Percentiles rank a stretch among this genome's conserved stretches.
phyloP scores from a whole-genome alignment of 1,140 invertebrate genomes.

The Nymphalis io region DNA sequence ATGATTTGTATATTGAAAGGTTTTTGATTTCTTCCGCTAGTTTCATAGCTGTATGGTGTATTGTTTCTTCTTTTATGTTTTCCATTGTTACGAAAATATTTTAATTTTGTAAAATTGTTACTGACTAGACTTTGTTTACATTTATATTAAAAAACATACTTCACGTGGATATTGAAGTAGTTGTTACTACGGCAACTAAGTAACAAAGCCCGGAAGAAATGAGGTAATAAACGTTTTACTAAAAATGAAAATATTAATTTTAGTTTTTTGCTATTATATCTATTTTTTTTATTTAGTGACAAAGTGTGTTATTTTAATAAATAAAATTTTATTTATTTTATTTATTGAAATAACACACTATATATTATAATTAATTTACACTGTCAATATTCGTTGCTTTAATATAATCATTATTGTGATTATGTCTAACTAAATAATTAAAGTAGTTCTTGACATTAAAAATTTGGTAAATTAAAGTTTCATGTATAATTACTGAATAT shows the following conservation, averaged over 20 bases:
- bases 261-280: background rate
- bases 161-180: constrained; percentile 44
- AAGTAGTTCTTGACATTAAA: no score
- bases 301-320: no score
- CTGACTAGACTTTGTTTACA: constrained; percentile 48
- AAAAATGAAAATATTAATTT: background rate
- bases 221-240: no score
- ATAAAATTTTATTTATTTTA: no score
- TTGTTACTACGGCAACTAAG: constrained; percentile 50
- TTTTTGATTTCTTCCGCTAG: constrained; percentile 82
- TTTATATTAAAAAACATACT: constrained; percentile 57
- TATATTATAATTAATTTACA: no score
- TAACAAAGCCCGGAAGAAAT: constrained; percentile 26
- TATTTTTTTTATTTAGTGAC: no score
- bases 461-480: no score
- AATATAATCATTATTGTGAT: no score
- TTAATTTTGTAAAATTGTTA: constrained; percentile 33
- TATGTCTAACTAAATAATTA: no score
- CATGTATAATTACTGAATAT: no score
- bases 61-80: constrained; percentile 79
- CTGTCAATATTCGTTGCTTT: no score
- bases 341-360: no score
- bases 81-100: constrained; percentile 63
- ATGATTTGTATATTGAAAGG: constrained; percentile 81
- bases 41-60: constrained; percentile 82